Conservation (phyloP, 2,113 vertebrate genomes). For the Sinocyclocheilus grahami region DNA sequence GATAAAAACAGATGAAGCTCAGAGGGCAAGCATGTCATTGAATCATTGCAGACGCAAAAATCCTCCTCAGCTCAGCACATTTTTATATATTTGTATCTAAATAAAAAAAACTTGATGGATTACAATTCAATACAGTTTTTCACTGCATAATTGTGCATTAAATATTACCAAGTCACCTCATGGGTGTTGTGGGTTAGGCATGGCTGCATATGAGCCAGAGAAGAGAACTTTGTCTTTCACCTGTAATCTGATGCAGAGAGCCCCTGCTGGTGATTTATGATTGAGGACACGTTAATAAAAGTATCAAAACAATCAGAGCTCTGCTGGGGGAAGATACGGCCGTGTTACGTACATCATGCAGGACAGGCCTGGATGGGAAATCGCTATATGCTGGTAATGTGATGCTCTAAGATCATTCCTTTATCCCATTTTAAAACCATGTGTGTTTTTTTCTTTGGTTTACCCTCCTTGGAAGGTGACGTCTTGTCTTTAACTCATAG, state of each 20-base stretch:
- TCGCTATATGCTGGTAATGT: constrained; percentile 4
- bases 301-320: constrained; percentile 81
- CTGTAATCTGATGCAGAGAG: constrained; percentile 76
- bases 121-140: neutral
- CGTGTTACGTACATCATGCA: constrained; percentile 75
- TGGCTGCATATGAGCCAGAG: constrained; percentile 12
- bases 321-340: constrained; percentile 75
- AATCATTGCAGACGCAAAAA: constrained; percentile 33
- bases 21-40: constrained; percentile 44
- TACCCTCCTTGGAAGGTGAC: constrained; percentile 69
- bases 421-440: constrained; percentile 31
- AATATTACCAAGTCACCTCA: constrained; percentile 39
- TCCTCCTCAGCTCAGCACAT: constrained; percentile 14
- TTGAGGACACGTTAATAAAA: constrained; percentile 82
- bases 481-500: constrained; percentile 42
- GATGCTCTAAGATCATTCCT: constrained; percentile 1
- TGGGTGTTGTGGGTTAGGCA: constrained; percentile 13
- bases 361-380: constrained; percentile 67
- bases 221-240: constrained; percentile 67
- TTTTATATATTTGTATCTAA: constrained; percentile 15
- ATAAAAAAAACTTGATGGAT: constrained; percentile 26
- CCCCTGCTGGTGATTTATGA: constrained; percentile 77
- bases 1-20: constrained; percentile 64
- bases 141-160: constrained; percentile 19
- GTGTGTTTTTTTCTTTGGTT: constrained; percentile 22